Evolutionary conservation across 1,140 invertebrate species (phyloP).

Genomic region (Drosophila mauritiana): DNA sequence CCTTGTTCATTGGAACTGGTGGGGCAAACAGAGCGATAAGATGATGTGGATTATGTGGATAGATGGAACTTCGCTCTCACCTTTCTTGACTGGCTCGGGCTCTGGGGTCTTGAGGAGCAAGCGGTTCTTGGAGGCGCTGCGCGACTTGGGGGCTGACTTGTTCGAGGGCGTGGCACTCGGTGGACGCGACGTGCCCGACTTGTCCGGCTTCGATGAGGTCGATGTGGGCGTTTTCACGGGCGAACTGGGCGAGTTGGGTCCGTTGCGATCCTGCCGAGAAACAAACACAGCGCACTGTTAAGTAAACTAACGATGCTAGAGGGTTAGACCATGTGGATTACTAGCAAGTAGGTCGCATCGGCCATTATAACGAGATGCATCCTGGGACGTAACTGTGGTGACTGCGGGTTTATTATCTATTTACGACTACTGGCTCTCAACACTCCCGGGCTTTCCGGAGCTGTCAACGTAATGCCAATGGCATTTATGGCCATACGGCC

Average conservation of each 20-base stretch:
- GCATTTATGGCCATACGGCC: slow-evolving; percentile 66
- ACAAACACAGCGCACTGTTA: neutral
- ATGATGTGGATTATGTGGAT: neutral
- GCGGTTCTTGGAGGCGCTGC: slow-evolving; percentile 81
- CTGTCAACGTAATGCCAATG: slow-evolving; percentile 75
- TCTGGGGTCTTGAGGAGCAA: slow-evolving; percentile 83
- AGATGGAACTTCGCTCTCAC: slow-evolving; percentile 84
- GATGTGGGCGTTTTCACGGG: slow-evolving; percentile 84
- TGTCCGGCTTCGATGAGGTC: slow-evolving; percentile 79
- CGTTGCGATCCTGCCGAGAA: slow-evolving; percentile 81
- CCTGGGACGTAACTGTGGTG: slow-evolving; percentile 16
- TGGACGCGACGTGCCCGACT: slow-evolving; percentile 76
- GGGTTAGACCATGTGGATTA: slow-evolving; percentile 34
- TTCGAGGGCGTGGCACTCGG: slow-evolving; percentile 83
- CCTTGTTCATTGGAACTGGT: slow-evolving; percentile 94
- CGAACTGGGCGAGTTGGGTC: slow-evolving; percentile 80
- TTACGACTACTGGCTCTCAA: slow-evolving; percentile 66
- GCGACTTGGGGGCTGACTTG: slow-evolving; percentile 79
- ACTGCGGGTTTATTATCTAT: slow-evolving; percentile 26
- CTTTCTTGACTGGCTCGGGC: slow-evolving; percentile 89
- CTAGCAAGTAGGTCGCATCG: slow-evolving; percentile 68
- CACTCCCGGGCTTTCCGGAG: slow-evolving; percentile 57
- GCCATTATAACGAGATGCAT: slow-evolving; percentile 80
- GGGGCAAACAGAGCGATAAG: slow-evolving; percentile 18
- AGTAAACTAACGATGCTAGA: neutral